Evolutionary conservation across 2,113 vertebrate species (phyloP), one percentile per base, ranked within the genome.

Genomic region (Lontra canadensis): DNA sequence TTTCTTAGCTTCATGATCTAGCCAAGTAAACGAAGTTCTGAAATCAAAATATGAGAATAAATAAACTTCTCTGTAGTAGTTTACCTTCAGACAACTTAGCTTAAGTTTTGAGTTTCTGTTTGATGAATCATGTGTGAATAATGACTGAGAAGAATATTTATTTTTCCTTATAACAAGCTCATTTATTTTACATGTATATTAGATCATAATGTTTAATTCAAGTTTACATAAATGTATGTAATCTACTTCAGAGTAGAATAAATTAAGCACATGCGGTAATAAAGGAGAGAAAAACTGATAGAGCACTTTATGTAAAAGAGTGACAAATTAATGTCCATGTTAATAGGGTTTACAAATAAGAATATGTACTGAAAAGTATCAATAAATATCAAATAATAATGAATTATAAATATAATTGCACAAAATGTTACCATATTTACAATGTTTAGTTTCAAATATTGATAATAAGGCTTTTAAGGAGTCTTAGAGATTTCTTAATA

Each of bases 391-490:
- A 71, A 79, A 76, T 93, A 81, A 69, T 74, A 88, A 80, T 96
- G 23, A 71, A 78, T 94, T 67, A 34, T 52, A 94, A 95, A 76
- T 91, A 93, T 80, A 89, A 47, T 67, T 88, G 4, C n/a, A 89
- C 78, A 78, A 82, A 81, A 31, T 84, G 57, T 83, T 94, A 90
- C 15, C 31, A 12, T 26, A 79, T 89, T 82, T 52, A 84, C 25
- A 69, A 57, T 29, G 92, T 74, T 98, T 90, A 79, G 90, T 94
- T 94, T 84, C 26, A 93, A 74, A 73, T 29, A 69, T 69, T 83
- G 74, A 47, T 90, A 95, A 25, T 82, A 49, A 39, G 61, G 21
- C 78, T 93, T 31, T 88, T 86, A 90, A 90, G 15, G 9, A 82
- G 23, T 88, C 31, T 92, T 52, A 1, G 52, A 88, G 44, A 89